Conservation (phyloP, 2,113 vertebrate genomes). For the Phyllopteryx taeniolatus region DNA sequence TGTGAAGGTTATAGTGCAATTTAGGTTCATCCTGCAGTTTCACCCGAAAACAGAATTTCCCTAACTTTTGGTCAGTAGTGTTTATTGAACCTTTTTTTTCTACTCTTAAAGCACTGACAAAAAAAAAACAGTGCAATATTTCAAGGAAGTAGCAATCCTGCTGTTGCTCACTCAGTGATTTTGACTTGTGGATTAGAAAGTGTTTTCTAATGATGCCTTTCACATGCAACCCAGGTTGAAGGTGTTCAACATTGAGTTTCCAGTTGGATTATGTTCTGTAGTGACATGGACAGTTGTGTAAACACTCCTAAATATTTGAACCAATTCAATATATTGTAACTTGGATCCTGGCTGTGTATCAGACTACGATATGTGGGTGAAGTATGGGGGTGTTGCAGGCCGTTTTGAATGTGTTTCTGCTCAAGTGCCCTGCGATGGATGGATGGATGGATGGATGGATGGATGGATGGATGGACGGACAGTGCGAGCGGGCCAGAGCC, state of each 20-base stretch:
- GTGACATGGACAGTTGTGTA: background rate
- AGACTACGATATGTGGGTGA: background rate
- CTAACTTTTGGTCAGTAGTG: too few species aligned
- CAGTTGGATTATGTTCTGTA: background rate
- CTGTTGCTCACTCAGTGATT: background rate
- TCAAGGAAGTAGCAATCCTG: background rate
- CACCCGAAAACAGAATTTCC: too few species aligned
- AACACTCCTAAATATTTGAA: background rate
- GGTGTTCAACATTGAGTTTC: background rate
- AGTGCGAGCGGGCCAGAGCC: too few species aligned
- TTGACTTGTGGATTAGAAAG: background rate
- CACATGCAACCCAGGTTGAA: background rate
- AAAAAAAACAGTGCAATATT: background rate
- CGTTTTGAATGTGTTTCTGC: constrained; percentile 44
- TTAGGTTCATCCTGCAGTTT: too few species aligned
- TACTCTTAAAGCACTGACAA: too few species aligned
- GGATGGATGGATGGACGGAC: background rate
- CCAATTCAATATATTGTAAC: background rate
- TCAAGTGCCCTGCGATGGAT: constrained; percentile 31
- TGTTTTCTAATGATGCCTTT: background rate
- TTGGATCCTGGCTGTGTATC: background rate
- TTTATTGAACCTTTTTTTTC: too few species aligned
- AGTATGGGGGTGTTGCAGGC: constrained; percentile 3
- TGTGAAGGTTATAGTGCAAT: too few species aligned
- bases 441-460: background rate